These are phyloP conservation scores for Clarias gariepinus DNA, from an alignment of 2,113 vertebrate species.

Conservation along the genomic window DNA sequence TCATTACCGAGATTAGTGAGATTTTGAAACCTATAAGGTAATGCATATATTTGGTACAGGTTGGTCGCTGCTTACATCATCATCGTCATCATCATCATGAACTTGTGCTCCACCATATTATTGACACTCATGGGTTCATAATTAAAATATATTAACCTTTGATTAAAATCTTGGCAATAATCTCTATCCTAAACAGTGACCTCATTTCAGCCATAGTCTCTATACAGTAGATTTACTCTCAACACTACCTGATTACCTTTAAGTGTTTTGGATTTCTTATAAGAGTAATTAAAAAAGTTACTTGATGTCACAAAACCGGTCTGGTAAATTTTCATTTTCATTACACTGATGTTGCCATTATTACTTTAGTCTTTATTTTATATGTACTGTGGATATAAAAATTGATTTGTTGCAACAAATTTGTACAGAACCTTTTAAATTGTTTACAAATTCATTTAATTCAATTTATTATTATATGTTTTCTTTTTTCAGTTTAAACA, in stretches of 20 bases:
- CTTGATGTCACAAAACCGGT: neutral
- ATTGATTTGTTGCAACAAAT: neutral
- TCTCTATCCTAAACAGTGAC: neutral
- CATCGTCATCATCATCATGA: neutral
- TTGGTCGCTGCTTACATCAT: neutral
- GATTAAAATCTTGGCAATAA: neutral
- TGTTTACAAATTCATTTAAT: neutral
- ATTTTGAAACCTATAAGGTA: neutral
- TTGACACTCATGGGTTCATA: neutral
- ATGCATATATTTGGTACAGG: neutral
- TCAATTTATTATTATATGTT: neutral
- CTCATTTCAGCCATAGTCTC: neutral
- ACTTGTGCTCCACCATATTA: neutral
- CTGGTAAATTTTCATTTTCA: neutral
- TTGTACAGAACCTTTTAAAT: neutral
- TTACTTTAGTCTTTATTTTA: too few relatives aligned
- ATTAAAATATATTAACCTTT: neutral
- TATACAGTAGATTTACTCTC: neutral
- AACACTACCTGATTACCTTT: neutral
- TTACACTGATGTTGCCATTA: neutral
- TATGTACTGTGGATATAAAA: too few relatives aligned
- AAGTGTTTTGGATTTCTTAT: neutral
- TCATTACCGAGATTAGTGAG: neutral
- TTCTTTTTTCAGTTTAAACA: neutral
- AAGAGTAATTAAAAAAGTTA: neutral